Conservation (phyloP, 1,140 invertebrate genomes). For the Leptoteleia sp. region DNA sequence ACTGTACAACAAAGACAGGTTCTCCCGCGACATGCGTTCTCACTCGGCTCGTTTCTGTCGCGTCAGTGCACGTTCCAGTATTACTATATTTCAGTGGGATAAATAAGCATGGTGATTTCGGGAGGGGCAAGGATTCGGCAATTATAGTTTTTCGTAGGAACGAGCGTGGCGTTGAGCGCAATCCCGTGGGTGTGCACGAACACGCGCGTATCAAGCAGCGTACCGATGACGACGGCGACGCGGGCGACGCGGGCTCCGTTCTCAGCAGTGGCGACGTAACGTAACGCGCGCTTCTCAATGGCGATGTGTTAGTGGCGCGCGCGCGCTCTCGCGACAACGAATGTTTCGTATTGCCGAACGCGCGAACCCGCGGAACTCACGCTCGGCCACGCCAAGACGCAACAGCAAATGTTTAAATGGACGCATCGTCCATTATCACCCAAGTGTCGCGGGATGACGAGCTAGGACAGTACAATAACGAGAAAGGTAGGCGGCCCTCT, state of each 20-base stretch:
- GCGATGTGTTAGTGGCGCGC: constrained; percentile 63
- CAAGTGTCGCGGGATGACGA: constrained; percentile 98
- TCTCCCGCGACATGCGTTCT: no score
- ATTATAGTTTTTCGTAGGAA: constrained; percentile 20
- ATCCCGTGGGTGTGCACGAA: neutral
- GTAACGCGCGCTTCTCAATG: constrained; percentile 45
- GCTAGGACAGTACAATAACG: constrained; percentile 90
- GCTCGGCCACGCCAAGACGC: constrained; percentile 73
- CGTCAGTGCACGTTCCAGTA: no score
- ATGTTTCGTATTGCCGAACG: constrained; percentile 60
- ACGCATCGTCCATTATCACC: constrained; percentile 98
- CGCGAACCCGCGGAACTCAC: constrained; percentile 76
- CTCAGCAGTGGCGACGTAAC: neutral
- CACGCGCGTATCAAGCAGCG: constrained; percentile 5
- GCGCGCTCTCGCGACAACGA: constrained; percentile 62
- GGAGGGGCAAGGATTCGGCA: constrained; percentile 43
- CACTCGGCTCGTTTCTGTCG: no score
- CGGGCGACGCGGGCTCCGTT: constrained; percentile 11
- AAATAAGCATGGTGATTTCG: constrained; percentile 41
- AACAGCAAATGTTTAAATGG: constrained; percentile 93
- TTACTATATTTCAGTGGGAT: no score
- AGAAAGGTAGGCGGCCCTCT: constrained; percentile 89
- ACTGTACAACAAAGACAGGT: no score
- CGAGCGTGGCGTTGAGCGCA: constrained; percentile 12
- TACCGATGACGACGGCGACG: constrained; percentile 14